phyloP scores from a whole-genome alignment of 92 coral and sea anemone species.

The Umimayanthus chanpuru region DNA sequence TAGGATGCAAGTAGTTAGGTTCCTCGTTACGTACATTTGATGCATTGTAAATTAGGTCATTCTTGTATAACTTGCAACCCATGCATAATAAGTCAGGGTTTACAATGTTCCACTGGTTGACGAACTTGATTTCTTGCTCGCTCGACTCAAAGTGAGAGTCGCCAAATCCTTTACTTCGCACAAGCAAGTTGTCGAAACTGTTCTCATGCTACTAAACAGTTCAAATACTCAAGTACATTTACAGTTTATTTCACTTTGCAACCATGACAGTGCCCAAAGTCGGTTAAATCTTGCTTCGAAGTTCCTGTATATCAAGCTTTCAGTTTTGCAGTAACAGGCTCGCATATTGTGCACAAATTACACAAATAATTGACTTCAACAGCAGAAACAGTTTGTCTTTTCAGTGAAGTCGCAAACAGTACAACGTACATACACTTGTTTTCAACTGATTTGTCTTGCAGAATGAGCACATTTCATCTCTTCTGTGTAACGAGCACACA shows the following conservation, averaged over 20 bases:
- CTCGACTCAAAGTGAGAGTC: no score
- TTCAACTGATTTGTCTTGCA: not conserved
- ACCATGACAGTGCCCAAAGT: not conserved
- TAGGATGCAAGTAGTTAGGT: no score
- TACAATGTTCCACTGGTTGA: no score
- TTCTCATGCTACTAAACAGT: not conserved
- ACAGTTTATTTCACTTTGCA: no score
- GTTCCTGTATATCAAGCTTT: not conserved
- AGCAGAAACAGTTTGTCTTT: not conserved
- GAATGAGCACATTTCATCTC: not conserved
- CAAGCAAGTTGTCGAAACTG: not conserved
- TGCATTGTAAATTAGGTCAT: no score
- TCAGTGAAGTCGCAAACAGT: not conserved
- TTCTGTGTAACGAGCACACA: not conserved
- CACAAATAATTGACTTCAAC: not conserved
- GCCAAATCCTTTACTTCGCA: not conserved
- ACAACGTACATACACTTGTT: not conserved
- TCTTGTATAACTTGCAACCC: no score
- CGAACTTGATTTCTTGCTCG: no score
- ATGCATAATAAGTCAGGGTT: no score
- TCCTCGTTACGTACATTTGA: no score
- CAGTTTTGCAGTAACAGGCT: not conserved
- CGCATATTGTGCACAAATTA: not conserved
- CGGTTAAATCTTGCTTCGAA: not conserved
- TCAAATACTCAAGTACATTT: no score